phyloP scores from a whole-genome alignment of 2,888 invertebrate species.

The Drosophila greeni region DNA sequence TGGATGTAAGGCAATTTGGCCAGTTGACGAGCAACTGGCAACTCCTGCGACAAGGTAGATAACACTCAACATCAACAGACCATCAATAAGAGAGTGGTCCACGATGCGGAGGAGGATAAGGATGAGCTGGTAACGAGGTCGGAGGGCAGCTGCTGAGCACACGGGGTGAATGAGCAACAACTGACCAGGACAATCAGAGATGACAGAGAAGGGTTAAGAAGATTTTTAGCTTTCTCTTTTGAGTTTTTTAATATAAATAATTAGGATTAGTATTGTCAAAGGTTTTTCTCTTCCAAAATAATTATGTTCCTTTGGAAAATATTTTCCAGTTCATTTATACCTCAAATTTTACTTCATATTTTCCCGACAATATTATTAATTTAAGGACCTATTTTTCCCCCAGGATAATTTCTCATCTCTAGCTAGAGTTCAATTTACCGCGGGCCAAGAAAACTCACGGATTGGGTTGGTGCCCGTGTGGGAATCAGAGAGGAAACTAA shows the following conservation, averaged over 20 bases:
- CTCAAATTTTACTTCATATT: background rate
- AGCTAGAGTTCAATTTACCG: background rate
- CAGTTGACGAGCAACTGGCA: constrained; percentile 32
- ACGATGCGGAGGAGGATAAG: background rate
- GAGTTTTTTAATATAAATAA: background rate
- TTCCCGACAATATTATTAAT: too few species aligned
- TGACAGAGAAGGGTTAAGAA: constrained; percentile 4
- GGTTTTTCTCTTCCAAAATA: too few species aligned
- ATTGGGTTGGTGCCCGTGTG: background rate
- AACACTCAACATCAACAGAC: constrained; percentile 71
- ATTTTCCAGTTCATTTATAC: background rate
- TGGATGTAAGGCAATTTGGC: constrained; percentile 67
- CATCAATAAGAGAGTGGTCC: constrained; percentile 62
- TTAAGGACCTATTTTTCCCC: background rate
- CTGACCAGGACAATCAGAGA: constrained; percentile 32
- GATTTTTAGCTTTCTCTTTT: fast-evolving
- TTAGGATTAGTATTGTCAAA: too few species aligned
- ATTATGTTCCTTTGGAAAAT: too few species aligned
- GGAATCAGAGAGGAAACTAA: constrained; percentile 31
- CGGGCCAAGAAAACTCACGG: background rate
- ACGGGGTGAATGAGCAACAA: constrained; percentile 56
- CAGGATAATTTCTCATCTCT: constrained; percentile 1
- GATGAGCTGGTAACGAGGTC: constrained; percentile 11
- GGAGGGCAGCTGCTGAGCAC: constrained; percentile 4
- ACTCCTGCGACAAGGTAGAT: constrained; percentile 65